phyloP scores from a whole-genome alignment of 2,888 invertebrate genomes.

The Venustoraphidia nigricollis region DNA sequence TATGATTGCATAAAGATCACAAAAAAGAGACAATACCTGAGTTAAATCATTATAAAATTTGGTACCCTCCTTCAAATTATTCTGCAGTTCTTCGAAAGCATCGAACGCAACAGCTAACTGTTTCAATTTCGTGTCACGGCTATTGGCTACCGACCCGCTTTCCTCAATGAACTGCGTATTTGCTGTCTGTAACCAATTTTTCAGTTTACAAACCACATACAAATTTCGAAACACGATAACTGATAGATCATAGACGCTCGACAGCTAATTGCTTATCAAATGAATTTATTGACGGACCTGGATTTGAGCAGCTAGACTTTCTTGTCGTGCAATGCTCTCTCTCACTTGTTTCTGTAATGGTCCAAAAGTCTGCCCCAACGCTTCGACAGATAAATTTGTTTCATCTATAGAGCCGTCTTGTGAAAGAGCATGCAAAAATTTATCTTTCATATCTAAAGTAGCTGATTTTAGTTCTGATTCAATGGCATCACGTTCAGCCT shows the following conservation, averaged over 20 bases:
- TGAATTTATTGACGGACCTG: constrained; percentile 31
- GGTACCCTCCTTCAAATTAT: constrained; percentile 87
- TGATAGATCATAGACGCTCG: no score
- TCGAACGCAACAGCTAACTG: constrained; percentile 84
- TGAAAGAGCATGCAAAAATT: constrained; percentile 59
- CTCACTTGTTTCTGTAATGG: constrained; percentile 65
- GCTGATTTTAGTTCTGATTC: constrained; percentile 74
- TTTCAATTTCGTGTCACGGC: constrained; percentile 65
- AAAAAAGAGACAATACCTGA: constrained; percentile 25
- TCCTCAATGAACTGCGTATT: constrained; percentile 21
- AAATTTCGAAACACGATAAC: background rate
- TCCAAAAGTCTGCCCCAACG: constrained; percentile 57
- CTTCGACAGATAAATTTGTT: constrained; percentile 51
- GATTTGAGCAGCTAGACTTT: constrained; percentile 48
- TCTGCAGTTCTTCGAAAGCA: constrained; percentile 77
- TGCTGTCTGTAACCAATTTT: background rate
- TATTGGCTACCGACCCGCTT: constrained; percentile 44
- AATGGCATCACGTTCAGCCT: constrained; percentile 77
- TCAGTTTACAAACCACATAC: background rate
- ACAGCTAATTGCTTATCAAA: background rate
- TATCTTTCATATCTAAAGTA: constrained; percentile 66
- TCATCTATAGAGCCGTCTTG: constrained; percentile 69
- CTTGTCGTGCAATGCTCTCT: constrained; percentile 60
- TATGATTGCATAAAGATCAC: background rate
- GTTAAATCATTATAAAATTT: constrained; percentile 92